Conservation (phyloP, 2,113 vertebrate genomes). For the Myotis brandtii region DNA sequence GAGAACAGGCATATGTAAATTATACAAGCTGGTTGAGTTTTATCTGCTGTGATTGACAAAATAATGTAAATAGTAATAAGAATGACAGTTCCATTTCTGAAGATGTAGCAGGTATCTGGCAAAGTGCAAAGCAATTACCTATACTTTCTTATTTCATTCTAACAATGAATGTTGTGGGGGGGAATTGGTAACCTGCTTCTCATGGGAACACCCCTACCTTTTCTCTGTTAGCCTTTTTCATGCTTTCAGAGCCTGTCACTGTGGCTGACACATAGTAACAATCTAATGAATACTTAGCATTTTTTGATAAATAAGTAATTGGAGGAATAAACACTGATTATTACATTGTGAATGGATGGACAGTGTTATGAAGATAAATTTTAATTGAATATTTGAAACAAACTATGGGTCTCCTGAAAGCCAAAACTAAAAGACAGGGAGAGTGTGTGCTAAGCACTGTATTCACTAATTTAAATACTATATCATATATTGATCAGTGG, state of each 20-base stretch:
- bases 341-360: not conserved
- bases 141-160: not conserved
- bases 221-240: not conserved
- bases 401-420: not conserved
- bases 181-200: not conserved
- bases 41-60: not conserved
- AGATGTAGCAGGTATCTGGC: not conserved
- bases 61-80: not conserved
- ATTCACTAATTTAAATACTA: not conserved
- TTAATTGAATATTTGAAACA: conserved; percentile 5
- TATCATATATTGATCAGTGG: not conserved
- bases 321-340: not conserved
- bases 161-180: not conserved
- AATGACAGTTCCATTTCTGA: not conserved
- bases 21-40: not conserved
- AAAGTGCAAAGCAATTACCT: not conserved
- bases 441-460: not conserved
- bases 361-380: not conserved
- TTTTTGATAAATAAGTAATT: not conserved
- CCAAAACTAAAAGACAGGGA: not conserved
- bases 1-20: not conserved
- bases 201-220: not conserved
- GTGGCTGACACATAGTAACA: not conserved
- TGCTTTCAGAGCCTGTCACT: not conserved
- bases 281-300: not conserved